Percentiles rank a stretch among this genome's conserved stretches.
Evolutionary conservation across 2,797 vertebrate species (phyloP).

Genomic region (Argyrosomus regius): DNA sequence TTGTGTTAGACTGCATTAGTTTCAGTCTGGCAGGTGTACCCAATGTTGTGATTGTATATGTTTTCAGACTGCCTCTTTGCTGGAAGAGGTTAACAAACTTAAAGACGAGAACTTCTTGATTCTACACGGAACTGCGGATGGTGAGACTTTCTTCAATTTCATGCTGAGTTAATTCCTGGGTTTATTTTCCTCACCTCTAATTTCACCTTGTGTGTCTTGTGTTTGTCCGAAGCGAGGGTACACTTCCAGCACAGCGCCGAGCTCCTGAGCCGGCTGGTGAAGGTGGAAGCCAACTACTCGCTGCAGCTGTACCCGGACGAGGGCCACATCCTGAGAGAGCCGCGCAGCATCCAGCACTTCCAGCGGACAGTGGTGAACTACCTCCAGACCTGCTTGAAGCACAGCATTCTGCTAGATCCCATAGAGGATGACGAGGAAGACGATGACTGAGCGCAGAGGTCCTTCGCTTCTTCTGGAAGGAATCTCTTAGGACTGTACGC

Average conservation of each 20-base stretch:
- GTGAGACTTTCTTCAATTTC: constrained; percentile 65
- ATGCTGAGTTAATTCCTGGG: not conserved
- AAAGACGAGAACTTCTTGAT: constrained; percentile 87
- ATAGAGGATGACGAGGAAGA: constrained; percentile 78
- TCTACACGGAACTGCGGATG: constrained; percentile 89
- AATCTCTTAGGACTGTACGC: constrained; percentile 59
- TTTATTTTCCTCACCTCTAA: not conserved
- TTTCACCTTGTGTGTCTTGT: not conserved
- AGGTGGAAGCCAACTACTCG: constrained; percentile 85
- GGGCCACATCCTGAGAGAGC: constrained; percentile 84
- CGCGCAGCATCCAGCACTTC: constrained; percentile 83
- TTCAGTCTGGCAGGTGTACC: not conserved
- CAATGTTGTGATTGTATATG: constrained; percentile 9
- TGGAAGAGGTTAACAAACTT: constrained; percentile 87
- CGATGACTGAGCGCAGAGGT: constrained; percentile 76
- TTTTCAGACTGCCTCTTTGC: constrained; percentile 85
- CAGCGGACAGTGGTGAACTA: constrained; percentile 85
- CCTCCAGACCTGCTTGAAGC: constrained; percentile 85
- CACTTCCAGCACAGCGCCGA: constrained; percentile 92
- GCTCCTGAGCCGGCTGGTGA: constrained; percentile 87
- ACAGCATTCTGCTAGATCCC: constrained; percentile 65
- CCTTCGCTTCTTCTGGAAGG: constrained; percentile 43
- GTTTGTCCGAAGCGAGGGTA: constrained; percentile 81
- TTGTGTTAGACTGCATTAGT: constrained; percentile 1
- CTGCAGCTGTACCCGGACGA: constrained; percentile 90